A percentile compares a stretch with the other conserved stretches of the same genome.
Evolutionary conservation across 2,888 invertebrate genomes (phyloP).

Genomic region (Tridacna crocea): DNA sequence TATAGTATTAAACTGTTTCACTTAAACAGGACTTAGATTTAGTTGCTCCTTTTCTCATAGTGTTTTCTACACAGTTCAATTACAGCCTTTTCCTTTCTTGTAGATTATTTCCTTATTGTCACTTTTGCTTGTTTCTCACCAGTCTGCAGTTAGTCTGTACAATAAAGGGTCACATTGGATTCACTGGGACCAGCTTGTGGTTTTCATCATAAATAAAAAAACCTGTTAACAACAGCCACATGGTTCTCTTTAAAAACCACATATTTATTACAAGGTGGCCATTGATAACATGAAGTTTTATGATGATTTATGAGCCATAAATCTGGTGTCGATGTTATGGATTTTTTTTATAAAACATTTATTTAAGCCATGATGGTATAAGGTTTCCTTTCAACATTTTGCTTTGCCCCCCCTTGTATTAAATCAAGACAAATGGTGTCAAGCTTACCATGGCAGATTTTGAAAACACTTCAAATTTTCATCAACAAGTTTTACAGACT

Average conservation of each 20-base stretch:
- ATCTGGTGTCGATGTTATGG: slow-evolving; percentile 7
- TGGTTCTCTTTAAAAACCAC: slow-evolving; percentile 19
- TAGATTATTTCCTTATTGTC: background rate
- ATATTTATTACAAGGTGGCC: slow-evolving; percentile 23
- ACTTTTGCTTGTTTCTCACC: background rate
- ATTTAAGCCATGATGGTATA: background rate
- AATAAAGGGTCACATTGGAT: background rate
- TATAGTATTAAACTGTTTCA: too few relatives aligned
- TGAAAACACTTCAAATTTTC: background rate
- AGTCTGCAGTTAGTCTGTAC: background rate
- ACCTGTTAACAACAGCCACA: slow-evolving; percentile 21
- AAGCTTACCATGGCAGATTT: background rate
- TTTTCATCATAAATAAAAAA: slow-evolving; percentile 19
- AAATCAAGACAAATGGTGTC: background rate
- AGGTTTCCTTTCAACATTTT: background rate
- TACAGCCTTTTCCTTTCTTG: background rate
- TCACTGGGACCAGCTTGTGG: slow-evolving; percentile 17
- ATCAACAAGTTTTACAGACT: too few relatives aligned
- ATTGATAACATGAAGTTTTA: slow-evolving; percentile 12
- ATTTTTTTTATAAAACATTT: background rate
- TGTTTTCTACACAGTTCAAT: background rate
- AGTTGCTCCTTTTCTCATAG: background rate
- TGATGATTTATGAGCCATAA: slow-evolving; percentile 16
- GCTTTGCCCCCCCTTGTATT: background rate
- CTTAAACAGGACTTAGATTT: too few relatives aligned